Evolutionary conservation across 2,797 vertebrate genomes (phyloP).

Genomic region (Taeniopygia guttata): DNA sequence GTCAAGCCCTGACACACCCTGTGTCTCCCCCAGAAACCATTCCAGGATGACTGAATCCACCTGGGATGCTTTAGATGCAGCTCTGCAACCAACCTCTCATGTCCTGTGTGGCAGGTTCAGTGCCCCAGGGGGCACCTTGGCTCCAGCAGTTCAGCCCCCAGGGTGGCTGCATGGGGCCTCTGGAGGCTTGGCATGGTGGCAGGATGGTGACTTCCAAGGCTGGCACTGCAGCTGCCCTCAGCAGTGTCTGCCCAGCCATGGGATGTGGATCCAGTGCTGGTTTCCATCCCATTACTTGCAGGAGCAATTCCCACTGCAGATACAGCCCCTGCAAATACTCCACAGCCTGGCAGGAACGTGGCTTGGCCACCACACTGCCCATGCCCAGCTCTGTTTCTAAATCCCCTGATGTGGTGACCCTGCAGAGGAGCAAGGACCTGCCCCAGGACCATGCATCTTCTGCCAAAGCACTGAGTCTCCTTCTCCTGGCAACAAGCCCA

Average conservation of each 20-base stretch:
- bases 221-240: not conserved
- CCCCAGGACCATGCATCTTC: not conserved
- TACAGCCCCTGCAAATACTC: not conserved
- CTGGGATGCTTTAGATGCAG: not conserved
- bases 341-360: fast-evolving
- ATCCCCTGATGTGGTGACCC: not conserved
- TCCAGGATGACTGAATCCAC: not conserved
- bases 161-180: not conserved
- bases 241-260: not conserved
- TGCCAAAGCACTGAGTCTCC: not conserved
- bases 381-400: not conserved
- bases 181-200: not conserved
- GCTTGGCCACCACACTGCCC: not conserved
- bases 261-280: not conserved
- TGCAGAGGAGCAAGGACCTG: not conserved
- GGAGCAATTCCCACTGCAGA: not conserved
- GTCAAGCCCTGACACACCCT: no score
- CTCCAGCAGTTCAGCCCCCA: not conserved
- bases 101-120: not conserved
- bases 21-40: not conserved
- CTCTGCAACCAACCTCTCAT: not conserved
- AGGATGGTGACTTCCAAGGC: not conserved
- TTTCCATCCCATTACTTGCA: not conserved
- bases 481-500: not conserved
- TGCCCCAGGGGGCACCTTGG: not conserved